Percentiles rank a stretch among this genome's conserved stretches.
phyloP scores from a whole-genome alignment of 2,113 vertebrate species.

The Opisthocomus hoazin region DNA sequence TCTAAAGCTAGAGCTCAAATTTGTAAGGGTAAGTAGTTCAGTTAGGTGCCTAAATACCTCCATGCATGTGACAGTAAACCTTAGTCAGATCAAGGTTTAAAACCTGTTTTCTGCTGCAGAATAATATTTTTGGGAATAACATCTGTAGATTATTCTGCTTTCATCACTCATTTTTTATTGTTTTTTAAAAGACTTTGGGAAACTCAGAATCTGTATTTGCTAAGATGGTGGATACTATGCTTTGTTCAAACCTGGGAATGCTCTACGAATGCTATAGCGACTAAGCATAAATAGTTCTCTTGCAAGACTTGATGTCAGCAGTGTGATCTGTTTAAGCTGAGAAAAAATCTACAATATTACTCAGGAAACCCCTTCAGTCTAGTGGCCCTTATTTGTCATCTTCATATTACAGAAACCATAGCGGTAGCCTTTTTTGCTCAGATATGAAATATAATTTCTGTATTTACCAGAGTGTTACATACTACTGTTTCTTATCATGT shows the following conservation, averaged over 20 bases:
- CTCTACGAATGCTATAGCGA: not conserved
- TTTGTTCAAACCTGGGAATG: not conserved
- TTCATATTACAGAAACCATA: not conserved
- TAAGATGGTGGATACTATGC: not conserved
- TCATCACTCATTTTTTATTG: fast-evolving
- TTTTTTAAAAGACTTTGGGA: not conserved
- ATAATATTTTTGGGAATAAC: not conserved
- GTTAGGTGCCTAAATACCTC: not conserved
- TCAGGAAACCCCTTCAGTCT: not conserved
- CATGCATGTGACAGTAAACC: not conserved
- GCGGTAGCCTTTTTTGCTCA: not conserved
- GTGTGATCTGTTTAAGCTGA: not conserved
- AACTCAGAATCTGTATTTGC: not conserved
- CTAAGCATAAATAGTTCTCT: not conserved
- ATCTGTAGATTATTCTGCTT: not conserved
- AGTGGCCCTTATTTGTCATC: not conserved
- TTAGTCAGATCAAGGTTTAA: not conserved
- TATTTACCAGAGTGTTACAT: not conserved
- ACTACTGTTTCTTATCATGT: not conserved
- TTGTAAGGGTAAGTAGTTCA: not conserved
- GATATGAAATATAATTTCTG: not conserved
- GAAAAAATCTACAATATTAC: not conserved
- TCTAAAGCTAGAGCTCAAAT: not conserved
- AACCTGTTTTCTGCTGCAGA: not conserved
- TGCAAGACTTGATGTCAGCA: not conserved